phyloP scores from a whole-genome alignment of 2,113 vertebrate species.

The Tragulus kanchil region DNA sequence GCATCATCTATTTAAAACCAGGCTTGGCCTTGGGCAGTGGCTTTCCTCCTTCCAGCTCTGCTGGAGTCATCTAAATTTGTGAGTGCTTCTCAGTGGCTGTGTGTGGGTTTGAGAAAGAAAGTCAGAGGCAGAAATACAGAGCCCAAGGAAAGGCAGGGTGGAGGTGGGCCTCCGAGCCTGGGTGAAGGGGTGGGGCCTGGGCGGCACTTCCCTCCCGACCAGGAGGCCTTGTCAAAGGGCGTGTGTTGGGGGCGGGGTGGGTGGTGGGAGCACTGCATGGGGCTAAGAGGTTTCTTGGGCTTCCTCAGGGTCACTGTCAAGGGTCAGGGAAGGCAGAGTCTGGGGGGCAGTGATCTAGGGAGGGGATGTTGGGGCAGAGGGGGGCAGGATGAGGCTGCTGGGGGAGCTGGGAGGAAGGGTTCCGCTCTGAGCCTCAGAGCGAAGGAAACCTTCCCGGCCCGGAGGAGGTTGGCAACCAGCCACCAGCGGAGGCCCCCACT shows the following conservation, averaged over 20 bases:
- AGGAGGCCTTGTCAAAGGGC: background rate
- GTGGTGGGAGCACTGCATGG: background rate
- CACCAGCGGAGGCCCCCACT: background rate
- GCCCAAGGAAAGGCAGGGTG: background rate
- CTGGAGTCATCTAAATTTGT: background rate
- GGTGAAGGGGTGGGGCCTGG: background rate
- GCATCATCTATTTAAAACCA: background rate
- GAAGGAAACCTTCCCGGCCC: background rate
- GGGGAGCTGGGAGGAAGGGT: background rate
- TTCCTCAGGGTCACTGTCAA: background rate
- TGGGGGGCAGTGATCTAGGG: background rate
- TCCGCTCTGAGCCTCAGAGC: background rate
- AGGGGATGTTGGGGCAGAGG: background rate
- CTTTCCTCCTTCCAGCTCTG: background rate
- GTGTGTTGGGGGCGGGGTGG: fast-evolving
- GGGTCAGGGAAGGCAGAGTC: background rate
- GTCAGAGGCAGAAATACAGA: background rate
- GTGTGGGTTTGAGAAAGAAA: background rate
- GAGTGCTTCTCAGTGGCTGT: background rate
- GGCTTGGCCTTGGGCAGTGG: too few relatives aligned
- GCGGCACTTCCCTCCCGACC: background rate
- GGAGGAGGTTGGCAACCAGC: too few relatives aligned
- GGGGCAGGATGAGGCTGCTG: background rate
- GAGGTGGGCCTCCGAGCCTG: background rate
- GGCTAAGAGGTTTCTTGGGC: background rate